Evolutionary conservation across 2,888 invertebrate genomes (phyloP).

Genomic region (Chironomus tentans): DNA sequence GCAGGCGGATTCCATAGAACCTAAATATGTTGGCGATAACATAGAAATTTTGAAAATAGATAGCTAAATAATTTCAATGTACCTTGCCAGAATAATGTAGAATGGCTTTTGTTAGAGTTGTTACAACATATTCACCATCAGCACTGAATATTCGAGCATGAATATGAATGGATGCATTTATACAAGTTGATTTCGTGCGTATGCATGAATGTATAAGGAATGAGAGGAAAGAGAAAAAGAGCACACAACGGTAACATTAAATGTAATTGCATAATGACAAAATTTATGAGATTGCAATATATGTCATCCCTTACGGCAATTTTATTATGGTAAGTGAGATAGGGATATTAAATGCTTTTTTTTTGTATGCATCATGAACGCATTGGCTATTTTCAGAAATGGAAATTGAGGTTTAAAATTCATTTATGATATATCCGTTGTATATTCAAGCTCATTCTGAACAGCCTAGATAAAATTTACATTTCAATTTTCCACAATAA

Average conservation of each 20-base stretch:
- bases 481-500: no score
- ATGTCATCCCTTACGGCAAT: background rate
- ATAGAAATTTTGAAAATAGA: background rate
- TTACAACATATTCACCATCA: constrained; percentile 92
- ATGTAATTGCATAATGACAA: constrained; percentile 13
- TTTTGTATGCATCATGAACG: no score
- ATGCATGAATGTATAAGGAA: background rate
- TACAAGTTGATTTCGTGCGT: background rate
- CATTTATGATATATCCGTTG: no score
- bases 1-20: background rate
- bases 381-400: no score
- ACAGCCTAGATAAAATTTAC: no score
- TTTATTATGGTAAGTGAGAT: background rate
- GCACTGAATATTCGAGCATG: constrained; percentile 48
- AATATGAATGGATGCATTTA: background rate
- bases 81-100: constrained; percentile 84
- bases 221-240: background rate
- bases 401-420: no score
- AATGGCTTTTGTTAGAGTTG: constrained; percentile 94
- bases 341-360: no score
- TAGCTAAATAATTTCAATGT: constrained; percentile 69
- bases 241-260: constrained; percentile 7
- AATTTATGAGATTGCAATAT: background rate
- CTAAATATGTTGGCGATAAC: background rate
- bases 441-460: no score